Evolutionary conservation across 2,888 invertebrate species (phyloP), one percentile per base, ranked within the genome.

Genomic region (Selenia dentaria): DNA sequence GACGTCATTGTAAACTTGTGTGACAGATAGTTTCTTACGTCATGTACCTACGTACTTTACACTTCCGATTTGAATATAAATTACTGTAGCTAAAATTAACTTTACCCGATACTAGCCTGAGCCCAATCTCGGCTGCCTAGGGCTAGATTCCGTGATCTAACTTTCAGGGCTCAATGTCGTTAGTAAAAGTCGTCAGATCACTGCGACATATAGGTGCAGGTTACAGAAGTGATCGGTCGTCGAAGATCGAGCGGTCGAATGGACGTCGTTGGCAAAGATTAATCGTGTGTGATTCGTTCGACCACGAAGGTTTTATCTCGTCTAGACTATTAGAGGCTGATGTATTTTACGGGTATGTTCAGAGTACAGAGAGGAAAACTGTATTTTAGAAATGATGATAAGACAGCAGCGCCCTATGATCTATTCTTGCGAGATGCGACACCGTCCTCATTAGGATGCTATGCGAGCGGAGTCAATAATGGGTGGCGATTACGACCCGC

Each of bases 371-470:
- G 16, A 16, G 16, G 16, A 3, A 16, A 16, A 4, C 4, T 4
- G 2, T 16, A 16, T 16, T 16, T 16, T 16, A 16, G 16, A 16
- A 16, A 16, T 16, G 16, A 16, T 16, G 16, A 16, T 16, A 16
- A n/a, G 16, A 16, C 2, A 16, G 4, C 16, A 3, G 39, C 53
- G 61, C 56, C 68, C 68, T 70, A 63, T 67, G 49, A 59, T 58
- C 55, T 36, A 40, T 32, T 26, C 49, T 34, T 39, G 42, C 42
- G 37, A 34, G 43, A 52, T 52, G 50, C 48, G 51, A 54, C 50
- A 41, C 36, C 41, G 62, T 48, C 61, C 65, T 73, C 67, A 75
- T 76, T 75, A 70, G 62, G 64, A 77, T 76, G 73, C 74, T 49
- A 64, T 61, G 66, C 62, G 61, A 68, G 68, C 61, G 57, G 59